Conservation (phyloP, 1,140 invertebrate genomes). For the Drosophila aff. region DNA sequence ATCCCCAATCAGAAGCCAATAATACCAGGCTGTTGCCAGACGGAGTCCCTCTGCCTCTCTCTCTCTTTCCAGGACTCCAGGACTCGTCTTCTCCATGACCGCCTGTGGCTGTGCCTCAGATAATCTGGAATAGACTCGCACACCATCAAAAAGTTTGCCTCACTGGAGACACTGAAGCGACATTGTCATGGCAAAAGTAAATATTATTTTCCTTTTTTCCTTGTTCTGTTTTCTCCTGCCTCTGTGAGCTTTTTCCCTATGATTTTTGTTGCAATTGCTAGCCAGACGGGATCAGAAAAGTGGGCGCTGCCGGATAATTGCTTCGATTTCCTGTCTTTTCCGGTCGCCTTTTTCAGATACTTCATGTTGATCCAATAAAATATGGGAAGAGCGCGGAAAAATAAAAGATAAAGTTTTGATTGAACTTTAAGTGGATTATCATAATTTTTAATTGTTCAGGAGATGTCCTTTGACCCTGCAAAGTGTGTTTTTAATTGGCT, state of each 20-base stretch:
- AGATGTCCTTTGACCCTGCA: background rate
- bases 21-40: constrained; percentile 65
- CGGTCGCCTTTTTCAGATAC: constrained; percentile 15
- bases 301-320: constrained; percentile 67
- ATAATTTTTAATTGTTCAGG: constrained; percentile 53
- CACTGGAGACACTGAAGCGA: constrained; percentile 38
- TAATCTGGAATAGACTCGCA: constrained; percentile 61
- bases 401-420: constrained; percentile 58
- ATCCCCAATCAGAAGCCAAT: constrained; percentile 83
- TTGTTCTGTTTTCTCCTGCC: constrained; percentile 7
- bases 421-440: constrained; percentile 68
- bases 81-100: background rate
- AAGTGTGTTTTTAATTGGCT: background rate
- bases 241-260: background rate
- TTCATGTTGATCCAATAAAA: constrained; percentile 38
- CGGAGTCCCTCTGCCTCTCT: background rate
- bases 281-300: constrained; percentile 34
- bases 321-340: constrained; percentile 70
- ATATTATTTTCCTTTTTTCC: constrained; percentile 67
- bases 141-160: constrained; percentile 60
- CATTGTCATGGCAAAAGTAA: constrained; percentile 82
- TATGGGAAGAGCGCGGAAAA: background rate
- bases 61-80: background rate
- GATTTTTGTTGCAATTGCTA: constrained; percentile 55
- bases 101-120: constrained; percentile 29